These are phyloP conservation scores for Onychomys leucogaster DNA, from an alignment of 2,797 vertebrate genomes.

Conservation along the genomic window DNA sequence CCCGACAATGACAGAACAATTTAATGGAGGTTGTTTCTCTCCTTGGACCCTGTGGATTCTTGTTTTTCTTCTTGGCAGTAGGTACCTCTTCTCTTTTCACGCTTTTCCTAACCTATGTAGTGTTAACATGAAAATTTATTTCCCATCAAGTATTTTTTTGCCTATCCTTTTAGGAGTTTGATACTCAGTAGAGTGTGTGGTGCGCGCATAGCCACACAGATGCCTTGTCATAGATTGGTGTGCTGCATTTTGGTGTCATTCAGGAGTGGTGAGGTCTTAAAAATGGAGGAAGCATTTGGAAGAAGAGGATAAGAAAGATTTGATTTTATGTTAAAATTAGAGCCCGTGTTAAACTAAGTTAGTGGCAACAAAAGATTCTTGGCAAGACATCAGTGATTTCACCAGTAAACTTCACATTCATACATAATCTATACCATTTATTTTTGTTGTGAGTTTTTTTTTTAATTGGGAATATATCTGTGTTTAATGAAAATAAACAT, in stretches of 20 bases:
- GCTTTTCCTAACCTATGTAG: constrained; percentile 33
- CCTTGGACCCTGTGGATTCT: neutral
- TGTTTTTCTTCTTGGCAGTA: neutral
- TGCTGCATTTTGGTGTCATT: constrained; percentile 37
- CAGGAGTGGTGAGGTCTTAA: neutral
- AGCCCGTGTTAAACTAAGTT: constrained; percentile 40
- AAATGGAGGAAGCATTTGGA: neutral
- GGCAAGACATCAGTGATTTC: constrained; percentile 17
- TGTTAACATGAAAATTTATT: constrained; percentile 64
- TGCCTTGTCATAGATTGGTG: neutral
- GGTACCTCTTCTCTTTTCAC: neutral
- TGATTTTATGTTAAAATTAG: constrained; percentile 60
- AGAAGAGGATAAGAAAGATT: constrained; percentile 22
- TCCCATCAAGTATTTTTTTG: constrained; percentile 41
- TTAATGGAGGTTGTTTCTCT: neutral
- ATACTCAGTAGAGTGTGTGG: constrained; percentile 26
- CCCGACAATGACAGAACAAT: neutral
- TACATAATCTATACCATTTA: constrained; percentile 13
- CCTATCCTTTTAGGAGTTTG: constrained; percentile 1
- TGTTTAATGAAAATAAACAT: constrained; percentile 64
- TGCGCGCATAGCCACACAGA: neutral
- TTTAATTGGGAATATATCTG: constrained; percentile 37
- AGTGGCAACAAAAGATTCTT: constrained; percentile 48
- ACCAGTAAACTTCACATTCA: constrained; percentile 22
- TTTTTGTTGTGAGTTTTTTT: constrained; percentile 35